Evolutionary conservation across 2,113 vertebrate genomes (phyloP), one percentile per base, ranked within the genome.

Genomic region (Pelobates fuscus): DNA sequence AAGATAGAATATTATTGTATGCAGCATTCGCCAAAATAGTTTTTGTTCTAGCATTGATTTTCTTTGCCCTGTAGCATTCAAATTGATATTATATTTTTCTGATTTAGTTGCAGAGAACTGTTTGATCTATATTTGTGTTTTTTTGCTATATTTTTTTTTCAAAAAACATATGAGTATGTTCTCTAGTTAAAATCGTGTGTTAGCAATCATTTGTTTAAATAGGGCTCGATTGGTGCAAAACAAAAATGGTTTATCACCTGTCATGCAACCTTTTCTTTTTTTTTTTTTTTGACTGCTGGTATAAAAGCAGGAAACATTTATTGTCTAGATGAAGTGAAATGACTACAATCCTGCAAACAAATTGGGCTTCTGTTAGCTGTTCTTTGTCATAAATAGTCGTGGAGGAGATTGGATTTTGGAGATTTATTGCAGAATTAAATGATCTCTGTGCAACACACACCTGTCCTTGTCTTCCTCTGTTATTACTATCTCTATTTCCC

Each of bases 351-450:
- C 83, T 79, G 80, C 80, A 84, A 89, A 88, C 86, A 89, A 89
- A 89, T 89, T 88, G 79, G 80, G 70, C 82, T 71, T 86, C 77
- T 55, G 77, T 88, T 85, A 84, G 79, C 70, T 82, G 72, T 63
- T 60, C 75, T 87, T 85, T 85, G 83, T 87, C 84, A 84, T 91
- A 88, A 90, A 89, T 89, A 88, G 88, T 88, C 80, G 67, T 67
- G 67, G 77, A 81, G 80, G 80, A 88, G 84, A 86, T 81, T 84
- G 83, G 81, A 80, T 86, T 87, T 85, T 82, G 81, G 71, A 79
- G 82, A 85, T 79, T 83, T 88, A 85, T 84, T 71, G 80, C 78
- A 49, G n/a, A 68, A 8, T 44, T 77, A 81, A 78, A 72, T 74
- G 70, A 81, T 78, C 59, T 37, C 70, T 3, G 18, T 81, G 64